These are phyloP conservation scores for Halictus ligatus DNA, from an alignment of 2,888 invertebrate species.

Conservation along the genomic window DNA sequence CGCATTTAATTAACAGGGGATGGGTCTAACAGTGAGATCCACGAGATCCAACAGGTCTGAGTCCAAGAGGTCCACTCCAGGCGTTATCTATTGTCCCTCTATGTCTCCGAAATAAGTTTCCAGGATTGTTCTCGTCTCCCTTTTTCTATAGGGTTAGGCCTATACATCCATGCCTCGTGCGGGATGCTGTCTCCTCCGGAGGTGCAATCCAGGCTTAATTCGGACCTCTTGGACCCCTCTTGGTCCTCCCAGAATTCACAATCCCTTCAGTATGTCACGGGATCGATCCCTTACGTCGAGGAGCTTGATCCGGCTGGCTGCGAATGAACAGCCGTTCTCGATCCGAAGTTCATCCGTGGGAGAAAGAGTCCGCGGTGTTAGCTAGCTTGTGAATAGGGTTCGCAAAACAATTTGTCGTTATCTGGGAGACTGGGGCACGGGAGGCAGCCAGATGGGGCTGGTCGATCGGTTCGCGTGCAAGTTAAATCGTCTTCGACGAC, in stretches of 20 bases:
- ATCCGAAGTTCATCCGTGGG: neutral
- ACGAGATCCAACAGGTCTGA: too few species aligned
- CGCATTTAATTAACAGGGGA: neutral
- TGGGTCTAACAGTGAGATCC: too few species aligned
- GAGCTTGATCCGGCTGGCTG: neutral
- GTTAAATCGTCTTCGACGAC: neutral
- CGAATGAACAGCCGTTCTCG: neutral
- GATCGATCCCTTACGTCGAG: too few species aligned
- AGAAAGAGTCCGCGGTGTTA: neutral
- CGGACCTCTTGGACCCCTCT: too few species aligned
- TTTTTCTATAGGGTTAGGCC: too few species aligned
- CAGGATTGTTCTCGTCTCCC: too few species aligned
- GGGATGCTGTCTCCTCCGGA: too few species aligned
- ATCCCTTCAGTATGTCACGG: neutral
- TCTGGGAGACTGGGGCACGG: neutral
- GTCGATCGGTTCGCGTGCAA: slow-evolving; percentile 1
- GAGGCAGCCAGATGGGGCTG: neutral
- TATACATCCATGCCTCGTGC: too few species aligned
- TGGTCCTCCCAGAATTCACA: neutral
- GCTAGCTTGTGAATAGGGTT: neutral
- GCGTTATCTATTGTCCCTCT: too few species aligned
- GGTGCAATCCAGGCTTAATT: too few species aligned
- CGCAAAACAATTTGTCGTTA: slow-evolving; percentile 12
- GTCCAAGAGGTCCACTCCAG: too few species aligned
- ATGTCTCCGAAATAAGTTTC: too few species aligned